These are phyloP conservation scores for Perizoma flavofasciatum DNA, from an alignment of 2,888 invertebrate species.

Conservation along the genomic window DNA sequence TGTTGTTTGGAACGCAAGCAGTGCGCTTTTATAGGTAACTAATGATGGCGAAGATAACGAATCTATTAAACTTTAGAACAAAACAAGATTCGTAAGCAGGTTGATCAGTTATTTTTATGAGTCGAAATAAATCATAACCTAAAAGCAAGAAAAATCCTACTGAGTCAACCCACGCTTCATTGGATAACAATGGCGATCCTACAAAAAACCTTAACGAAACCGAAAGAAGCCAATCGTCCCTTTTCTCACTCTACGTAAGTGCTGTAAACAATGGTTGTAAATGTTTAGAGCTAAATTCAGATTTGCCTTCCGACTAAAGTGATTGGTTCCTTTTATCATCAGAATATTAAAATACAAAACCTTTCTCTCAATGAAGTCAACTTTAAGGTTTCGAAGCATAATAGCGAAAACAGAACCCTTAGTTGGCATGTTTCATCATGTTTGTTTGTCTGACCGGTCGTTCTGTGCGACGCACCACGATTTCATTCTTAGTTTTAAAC, in stretches of 20 bases:
- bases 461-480: too few species aligned
- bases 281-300: slow-evolving; percentile 24
- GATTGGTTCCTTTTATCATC: slow-evolving; percentile 19
- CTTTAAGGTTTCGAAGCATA: background rate
- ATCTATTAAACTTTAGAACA: too few species aligned
- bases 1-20: too few species aligned
- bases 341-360: slow-evolving; percentile 11
- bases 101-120: too few species aligned
- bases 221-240: slow-evolving; percentile 24
- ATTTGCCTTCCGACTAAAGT: slow-evolving; percentile 20
- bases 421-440: too few species aligned
- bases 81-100: too few species aligned
- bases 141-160: background rate
- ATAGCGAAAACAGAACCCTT: too few species aligned
- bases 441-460: too few species aligned
- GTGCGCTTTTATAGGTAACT: too few species aligned
- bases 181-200: slow-evolving; percentile 19
- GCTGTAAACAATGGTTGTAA: slow-evolving; percentile 24
- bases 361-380: background rate
- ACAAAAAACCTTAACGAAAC: slow-evolving; percentile 18
- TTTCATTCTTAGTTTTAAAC: too few species aligned
- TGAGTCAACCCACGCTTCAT: slow-evolving; percentile 18
- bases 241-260: slow-evolving; percentile 16
- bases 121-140: too few species aligned
- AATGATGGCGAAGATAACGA: too few species aligned